Evolutionary conservation across 2,888 invertebrate genomes (phyloP), one percentile per base, ranked within the genome.

Genomic region (Odontomyia ornata): DNA sequence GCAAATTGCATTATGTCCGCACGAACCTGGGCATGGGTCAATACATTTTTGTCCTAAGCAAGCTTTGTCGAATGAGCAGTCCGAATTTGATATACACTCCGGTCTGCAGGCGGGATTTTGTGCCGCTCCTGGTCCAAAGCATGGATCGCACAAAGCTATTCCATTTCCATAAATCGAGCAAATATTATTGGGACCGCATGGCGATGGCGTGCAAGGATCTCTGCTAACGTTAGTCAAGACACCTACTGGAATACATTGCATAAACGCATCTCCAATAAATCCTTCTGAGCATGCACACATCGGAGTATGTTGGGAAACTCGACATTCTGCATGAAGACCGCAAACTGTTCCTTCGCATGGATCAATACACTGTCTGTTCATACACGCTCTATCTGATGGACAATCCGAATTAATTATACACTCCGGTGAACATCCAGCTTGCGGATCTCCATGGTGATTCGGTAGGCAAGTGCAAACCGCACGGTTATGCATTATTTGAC

Each of bases 351-450:
- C 90, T 46, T 90, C 87, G 83, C 95, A 95, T 25, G 94, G 93
- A 86, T 93, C 91, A 77, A 89, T 86, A 83, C 95, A 95, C 82
- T 92, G 91, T 81, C 91, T 89, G 82, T 93, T 91, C 15, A 94
- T 87, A 84, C 96, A 96, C 18, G 94, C 91, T 84, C 92, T 91
- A 81, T 92, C 89, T 2, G 90, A 86, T 13, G 91, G 88, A 85
- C 96, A 96, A 82, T 95, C 95, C 0, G 94, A 92, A 85, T 95
- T 95, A 82, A 93, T 90, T n/a, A 91, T 89, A 85, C 95, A 94
- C 87, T 95, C 94, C 27, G 94, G 93, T 83, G 90, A 90, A 84
- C 92, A 95, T 81, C 93, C 94, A 73, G 89, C 87, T 80, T 91
- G 91, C 1, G 96, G 95, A 87, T 96, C 93, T 11, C 96, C 96